A percentile compares a stretch with the other conserved stretches of the same genome.
phyloP scores from a whole-genome alignment of 1,140 invertebrate species.

The Cydia pomonella region DNA sequence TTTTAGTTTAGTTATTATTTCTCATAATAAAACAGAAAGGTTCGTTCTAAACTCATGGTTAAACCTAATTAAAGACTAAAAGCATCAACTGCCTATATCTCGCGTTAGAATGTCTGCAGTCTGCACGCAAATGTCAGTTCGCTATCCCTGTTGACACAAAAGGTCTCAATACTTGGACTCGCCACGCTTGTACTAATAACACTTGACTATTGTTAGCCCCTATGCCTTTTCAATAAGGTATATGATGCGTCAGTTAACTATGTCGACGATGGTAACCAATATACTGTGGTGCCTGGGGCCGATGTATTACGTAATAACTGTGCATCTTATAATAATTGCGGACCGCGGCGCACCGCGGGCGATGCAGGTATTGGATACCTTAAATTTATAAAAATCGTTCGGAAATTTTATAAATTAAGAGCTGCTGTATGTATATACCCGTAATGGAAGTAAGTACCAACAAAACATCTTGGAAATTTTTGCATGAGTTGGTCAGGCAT shows the following conservation, averaged over 20 bases:
- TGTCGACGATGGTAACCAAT: neutral
- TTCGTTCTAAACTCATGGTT: neutral
- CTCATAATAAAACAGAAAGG: neutral
- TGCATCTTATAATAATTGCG: constrained; percentile 30
- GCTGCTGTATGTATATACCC: neutral
- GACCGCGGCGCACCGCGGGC: constrained; percentile 15
- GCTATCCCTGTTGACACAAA: constrained; percentile 6
- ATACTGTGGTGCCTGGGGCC: neutral
- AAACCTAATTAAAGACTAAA: neutral
- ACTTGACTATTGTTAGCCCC: neutral
- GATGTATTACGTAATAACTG: constrained; percentile 25
- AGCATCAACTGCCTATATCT: neutral
- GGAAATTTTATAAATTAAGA: constrained; percentile 14
- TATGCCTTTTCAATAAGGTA: neutral
- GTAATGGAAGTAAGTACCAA: neutral
- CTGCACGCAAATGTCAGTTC: constrained; percentile 8
- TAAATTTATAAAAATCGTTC: constrained; percentile 11
- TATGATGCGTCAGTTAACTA: neutral
- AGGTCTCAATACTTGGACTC: neutral
- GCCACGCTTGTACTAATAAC: neutral
- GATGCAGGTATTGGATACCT: constrained; percentile 11
- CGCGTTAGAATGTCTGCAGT: neutral
- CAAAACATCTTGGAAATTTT: neutral
- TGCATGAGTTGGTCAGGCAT: neutral
- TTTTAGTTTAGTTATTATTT: too few species aligned